phyloP scores from a whole-genome alignment of 1,140 invertebrate species.

The Bombus picipes region DNA sequence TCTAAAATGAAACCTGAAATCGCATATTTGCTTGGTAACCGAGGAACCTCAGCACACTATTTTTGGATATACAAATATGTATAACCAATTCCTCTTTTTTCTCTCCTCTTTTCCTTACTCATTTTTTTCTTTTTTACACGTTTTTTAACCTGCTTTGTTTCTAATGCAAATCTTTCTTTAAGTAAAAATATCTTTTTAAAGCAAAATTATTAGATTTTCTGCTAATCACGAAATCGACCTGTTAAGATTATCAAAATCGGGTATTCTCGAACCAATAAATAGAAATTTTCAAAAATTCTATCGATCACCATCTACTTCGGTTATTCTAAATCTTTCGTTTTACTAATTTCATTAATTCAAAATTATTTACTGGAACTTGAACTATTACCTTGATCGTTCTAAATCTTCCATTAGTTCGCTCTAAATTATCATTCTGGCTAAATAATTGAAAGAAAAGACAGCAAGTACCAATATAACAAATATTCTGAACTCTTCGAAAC shows the following conservation, averaged over 20 bases:
- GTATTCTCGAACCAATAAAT: neutral
- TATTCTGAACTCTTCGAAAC: neutral
- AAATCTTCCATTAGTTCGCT: neutral
- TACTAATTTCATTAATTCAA: neutral
- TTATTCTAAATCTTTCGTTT: neutral
- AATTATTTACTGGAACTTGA: neutral
- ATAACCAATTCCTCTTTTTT: constrained; percentile 9
- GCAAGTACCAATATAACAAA: neutral
- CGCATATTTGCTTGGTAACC: neutral
- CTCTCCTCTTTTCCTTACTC: neutral
- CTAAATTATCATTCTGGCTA: neutral
- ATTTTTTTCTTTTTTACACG: neutral
- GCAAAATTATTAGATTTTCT: neutral
- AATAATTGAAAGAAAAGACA: neutral
- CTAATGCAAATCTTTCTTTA: neutral
- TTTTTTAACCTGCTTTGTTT: neutral
- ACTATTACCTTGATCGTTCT: neutral
- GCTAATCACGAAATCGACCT: neutral
- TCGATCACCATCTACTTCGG: neutral
- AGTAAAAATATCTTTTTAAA: neutral
- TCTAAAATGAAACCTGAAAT: neutral
- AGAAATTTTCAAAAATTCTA: neutral
- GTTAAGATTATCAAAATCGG: neutral
- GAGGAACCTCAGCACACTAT: constrained; percentile 8
- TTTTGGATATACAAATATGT: constrained; percentile 15